Base-by-base conservation (phyloP, 2,888 invertebrate genomes). In the Polymixis lichenea region DNA sequence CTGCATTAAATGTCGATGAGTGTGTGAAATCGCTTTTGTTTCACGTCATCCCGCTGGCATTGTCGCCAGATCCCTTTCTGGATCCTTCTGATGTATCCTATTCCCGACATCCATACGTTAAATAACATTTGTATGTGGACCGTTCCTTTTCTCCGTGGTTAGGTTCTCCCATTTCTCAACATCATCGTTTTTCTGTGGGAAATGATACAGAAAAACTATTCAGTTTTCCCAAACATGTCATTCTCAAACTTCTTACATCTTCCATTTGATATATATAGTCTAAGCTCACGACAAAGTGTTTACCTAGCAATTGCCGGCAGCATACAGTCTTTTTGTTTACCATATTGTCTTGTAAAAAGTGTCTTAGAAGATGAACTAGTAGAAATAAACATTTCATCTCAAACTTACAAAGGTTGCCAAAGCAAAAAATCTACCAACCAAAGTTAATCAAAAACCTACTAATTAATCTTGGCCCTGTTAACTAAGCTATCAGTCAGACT, bases 1-100 rank as follows among this genome's bases (percentile, higher is more conserved):
- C 61, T 84, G 69, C 69, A 85, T 84, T 82, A 84, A 82, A 82
- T 84, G 69, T 75, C 81, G n/a, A 76, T 81, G 69, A 84, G 46
- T 82, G 82, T 84, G 82, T 84, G 72, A 82, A 66, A 76, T 66
- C 56, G 81, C 56, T 80, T 82, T 82, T 82, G 85, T 76, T 82
- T 84, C 80, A 71, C 53, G 68, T 8, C 13, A 60, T 49, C 56
- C 67, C 60, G 15, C 17, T 73, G 56, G 53, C n/a, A 17, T 17
- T 64, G 32, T 66, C 25, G 15, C 60, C 55, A 28, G 17, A 25
- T 13, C 65, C 55, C 17, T 62, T 13, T 67, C 66, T 60, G n/a
- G 22, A 62, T 53, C 62, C 61, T 67, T 51, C 13, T 25, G 6
- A 19, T 32, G 2, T 15, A 49, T 84, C 61, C 56, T 61, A 49